Base-by-base conservation (phyloP, 2,888 invertebrate species). In the Glaucopsyche alexis region DNA sequence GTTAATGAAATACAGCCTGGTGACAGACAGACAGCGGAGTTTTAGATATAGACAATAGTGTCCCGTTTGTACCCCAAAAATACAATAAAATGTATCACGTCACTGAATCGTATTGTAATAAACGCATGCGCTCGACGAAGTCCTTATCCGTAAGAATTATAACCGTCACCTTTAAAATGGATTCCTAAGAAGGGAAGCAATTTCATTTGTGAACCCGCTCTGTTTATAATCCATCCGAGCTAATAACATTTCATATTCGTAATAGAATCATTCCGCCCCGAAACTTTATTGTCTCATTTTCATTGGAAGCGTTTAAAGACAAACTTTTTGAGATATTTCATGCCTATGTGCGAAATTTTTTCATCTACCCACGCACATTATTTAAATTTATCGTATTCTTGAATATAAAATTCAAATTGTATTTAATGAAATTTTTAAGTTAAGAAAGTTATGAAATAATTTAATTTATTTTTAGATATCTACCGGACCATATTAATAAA, bases 231-330 rank as follows among this genome's bases (percentile, higher is more conserved):
- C 91, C 92, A 89, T 92, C 91, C 90, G 84, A 90, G 87, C 91
- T 92, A 93, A 92, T 93, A 93, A 89, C 91, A 91, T 93, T 93
- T 92, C 93, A 93, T 91, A 92, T 92, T 93, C 92, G 89, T 92
- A 93, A 93, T 92, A 91, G 91, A 92, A 92, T 92, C 91, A 91
- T 89, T 92, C 87, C 91, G 89, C 88, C 83, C 85, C 86, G 90
- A 89, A 91, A 92, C 87, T 92, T 93, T 92, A 93, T 91, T 91
- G 91, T 91, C 91, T 91, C 91, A 90, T 92, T 92, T 91, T 92
- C 91, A 92, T 91, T 89, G 91, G 85, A 88, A 91, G 87, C 91
- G 91, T 90, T 92, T 91, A 91, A 91, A 89, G 89, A 89, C 90
- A 89, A 90, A 90, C 89, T 91, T 90, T 88, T 88, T 89, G 89